Base-by-base conservation (phyloP, 2,113 vertebrate species). In the Bucco capensis region DNA sequence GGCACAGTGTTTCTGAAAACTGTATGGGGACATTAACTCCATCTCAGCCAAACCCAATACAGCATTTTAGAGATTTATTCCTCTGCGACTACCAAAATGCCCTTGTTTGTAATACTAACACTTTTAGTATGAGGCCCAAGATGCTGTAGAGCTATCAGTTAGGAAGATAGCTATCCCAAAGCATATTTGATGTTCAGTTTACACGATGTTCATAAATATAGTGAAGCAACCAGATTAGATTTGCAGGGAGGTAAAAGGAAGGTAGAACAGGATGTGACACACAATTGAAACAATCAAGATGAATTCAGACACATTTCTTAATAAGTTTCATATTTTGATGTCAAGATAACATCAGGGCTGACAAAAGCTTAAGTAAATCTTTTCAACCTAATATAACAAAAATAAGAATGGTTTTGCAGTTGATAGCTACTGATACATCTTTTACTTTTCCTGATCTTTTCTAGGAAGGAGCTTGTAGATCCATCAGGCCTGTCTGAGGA, bases 401-500 rank as follows among this genome's bases (percentile, higher is more conserved):
- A 67, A 37, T 33, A 50, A 37, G 22, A 64, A 61, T 5, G 10
- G 11, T 82, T 90, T 92, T 78, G 62, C 33, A 37, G 9, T 58
- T 83, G 14, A 19, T 46, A 62, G 24, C 62, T 90, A 75, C 40
- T 82, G 27, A 84, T 80, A 71, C 6, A 24, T 82, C 76, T 49
- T 88, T 53, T 79, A 70, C 62, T 58, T 83, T 88, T 72, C 22
- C 21, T 80, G 8, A 91, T 96, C 25, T 46, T 93, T 94, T 96
- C 46, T 61, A 99, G 98, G 96, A 98, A 98, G 87, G 98, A 98
- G 82, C 97, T 98, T 72, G 98, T 98, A 62, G 98, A 99, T 94
- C 98, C 98, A 18, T 98, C 97, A 71, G 98, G 98, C 35, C 81
- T 98, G 44, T 98, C 98, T 57, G 98, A 98, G 72, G 98, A 99